Evolutionary conservation across 1,140 invertebrate species (phyloP).

Genomic region (Cepaea nemoralis): DNA sequence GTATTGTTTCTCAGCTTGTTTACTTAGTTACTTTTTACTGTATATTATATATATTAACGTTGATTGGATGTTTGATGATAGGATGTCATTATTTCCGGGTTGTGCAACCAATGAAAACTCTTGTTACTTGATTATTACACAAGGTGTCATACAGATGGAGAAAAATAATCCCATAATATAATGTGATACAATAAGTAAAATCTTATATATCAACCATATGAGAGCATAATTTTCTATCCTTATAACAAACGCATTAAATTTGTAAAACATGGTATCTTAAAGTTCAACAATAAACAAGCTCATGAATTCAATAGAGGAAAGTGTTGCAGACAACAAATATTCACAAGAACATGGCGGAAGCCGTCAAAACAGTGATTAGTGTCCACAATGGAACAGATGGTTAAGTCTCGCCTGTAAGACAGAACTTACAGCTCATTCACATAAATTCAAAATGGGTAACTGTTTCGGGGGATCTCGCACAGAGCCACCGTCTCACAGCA

Average conservation of each 20-base stretch:
- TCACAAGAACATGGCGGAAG: not conserved
- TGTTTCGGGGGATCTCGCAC: conserved; percentile 48
- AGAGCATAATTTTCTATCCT: not conserved
- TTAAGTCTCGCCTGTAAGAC: not conserved
- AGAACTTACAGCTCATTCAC: not conserved
- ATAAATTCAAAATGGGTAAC: conserved; percentile 49
- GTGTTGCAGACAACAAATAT: not conserved
- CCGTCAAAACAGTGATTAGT: not conserved
- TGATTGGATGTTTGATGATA: too few relatives aligned
- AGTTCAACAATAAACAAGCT: not conserved
- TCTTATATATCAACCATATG: not conserved
- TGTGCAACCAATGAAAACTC: conserved; percentile 18
- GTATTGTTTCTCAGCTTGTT: too few relatives aligned
- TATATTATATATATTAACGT: too few relatives aligned
- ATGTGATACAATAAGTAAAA: not conserved
- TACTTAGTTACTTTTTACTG: too few relatives aligned
- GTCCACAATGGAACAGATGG: not conserved
- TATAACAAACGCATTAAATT: not conserved
- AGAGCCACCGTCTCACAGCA: conserved; percentile 28
- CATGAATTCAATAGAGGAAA: not conserved
- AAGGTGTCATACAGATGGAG: not conserved
- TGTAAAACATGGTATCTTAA: not conserved
- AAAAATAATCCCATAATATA: conserved; percentile 1
- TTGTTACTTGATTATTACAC: conserved; percentile 3
- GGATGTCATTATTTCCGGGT: conserved; percentile 39